phyloP scores from a whole-genome alignment of 1,140 invertebrate species.

The Sitodiplosis mosellana region DNA sequence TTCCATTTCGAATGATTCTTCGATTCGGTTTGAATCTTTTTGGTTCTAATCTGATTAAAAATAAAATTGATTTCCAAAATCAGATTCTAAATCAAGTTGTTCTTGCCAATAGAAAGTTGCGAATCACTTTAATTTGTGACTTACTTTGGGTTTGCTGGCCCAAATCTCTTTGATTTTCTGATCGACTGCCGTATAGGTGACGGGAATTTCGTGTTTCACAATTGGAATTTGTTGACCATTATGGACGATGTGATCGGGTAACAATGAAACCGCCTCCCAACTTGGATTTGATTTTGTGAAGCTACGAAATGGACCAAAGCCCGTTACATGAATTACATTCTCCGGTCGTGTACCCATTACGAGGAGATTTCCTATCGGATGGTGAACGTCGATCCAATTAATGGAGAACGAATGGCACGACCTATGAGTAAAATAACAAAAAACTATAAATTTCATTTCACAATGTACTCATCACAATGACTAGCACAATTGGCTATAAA shows the following conservation, averaged over 20 bases:
- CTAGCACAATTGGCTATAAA: too few species aligned
- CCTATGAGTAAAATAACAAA: too few species aligned
- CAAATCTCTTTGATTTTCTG: conserved; percentile 34
- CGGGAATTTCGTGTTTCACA: conserved; percentile 33
- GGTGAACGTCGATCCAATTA: too few species aligned
- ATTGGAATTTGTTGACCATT: conserved; percentile 25
- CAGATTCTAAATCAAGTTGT: neutral
- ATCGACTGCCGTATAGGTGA: conserved; percentile 36
- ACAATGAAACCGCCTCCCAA: conserved; percentile 45
- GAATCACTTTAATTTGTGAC: conserved; percentile 6
- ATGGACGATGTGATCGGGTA: conserved; percentile 23
- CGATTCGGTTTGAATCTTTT: too few species aligned
- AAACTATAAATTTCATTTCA: too few species aligned
- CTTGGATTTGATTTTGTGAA: conserved; percentile 45
- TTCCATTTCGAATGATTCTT: too few species aligned
- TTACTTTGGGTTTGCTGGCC: conserved; percentile 36
- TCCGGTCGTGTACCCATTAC: neutral
- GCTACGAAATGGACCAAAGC: conserved; percentile 48
- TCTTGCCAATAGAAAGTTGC: neutral
- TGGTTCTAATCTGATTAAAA: neutral
- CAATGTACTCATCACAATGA: too few species aligned
- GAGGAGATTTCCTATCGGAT: too few species aligned
- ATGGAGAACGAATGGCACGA: too few species aligned
- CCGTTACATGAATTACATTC: conserved; percentile 33
- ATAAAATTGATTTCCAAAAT: conserved; percentile 5